Conservation (phyloP, 2,888 invertebrate species). For the Antheraea yamamai region DNA sequence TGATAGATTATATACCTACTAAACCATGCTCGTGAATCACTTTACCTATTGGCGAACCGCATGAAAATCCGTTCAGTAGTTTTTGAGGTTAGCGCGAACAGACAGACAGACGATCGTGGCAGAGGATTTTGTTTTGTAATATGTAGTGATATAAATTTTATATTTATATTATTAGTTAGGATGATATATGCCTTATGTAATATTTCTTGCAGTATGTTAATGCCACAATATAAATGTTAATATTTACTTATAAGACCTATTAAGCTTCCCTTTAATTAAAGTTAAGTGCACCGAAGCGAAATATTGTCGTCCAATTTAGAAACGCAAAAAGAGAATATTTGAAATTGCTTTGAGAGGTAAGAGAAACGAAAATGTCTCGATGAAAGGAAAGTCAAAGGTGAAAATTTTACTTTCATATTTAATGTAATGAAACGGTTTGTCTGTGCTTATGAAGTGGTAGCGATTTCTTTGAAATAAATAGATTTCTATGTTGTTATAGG, state of each 20-base stretch:
- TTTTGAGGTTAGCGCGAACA: too few relatives aligned
- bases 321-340: background rate
- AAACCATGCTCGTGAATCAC: too few relatives aligned
- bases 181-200: too few relatives aligned
- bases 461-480: background rate
- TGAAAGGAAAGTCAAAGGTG: slow-evolving; percentile 11
- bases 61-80: too few relatives aligned
- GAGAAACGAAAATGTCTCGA: slow-evolving; percentile 1
- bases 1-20: too few relatives aligned
- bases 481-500: background rate
- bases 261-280: background rate
- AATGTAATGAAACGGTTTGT: slow-evolving; percentile 10
- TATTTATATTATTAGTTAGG: too few relatives aligned
- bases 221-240: background rate
- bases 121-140: too few relatives aligned
- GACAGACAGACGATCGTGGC: too few relatives aligned
- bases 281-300: slow-evolving; percentile 1
- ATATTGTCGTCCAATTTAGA: background rate
- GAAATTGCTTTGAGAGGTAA: slow-evolving; percentile 1
- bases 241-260: background rate
- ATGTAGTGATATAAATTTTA: too few relatives aligned
- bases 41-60: too few relatives aligned
- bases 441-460: slow-evolving; percentile 10
- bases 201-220: background rate
- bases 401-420: slow-evolving; percentile 9